Percentiles rank a stretch among this genome's conserved stretches.
phyloP scores from a whole-genome alignment of 2,113 vertebrate genomes.

The Phrynosoma platyrhinos region DNA sequence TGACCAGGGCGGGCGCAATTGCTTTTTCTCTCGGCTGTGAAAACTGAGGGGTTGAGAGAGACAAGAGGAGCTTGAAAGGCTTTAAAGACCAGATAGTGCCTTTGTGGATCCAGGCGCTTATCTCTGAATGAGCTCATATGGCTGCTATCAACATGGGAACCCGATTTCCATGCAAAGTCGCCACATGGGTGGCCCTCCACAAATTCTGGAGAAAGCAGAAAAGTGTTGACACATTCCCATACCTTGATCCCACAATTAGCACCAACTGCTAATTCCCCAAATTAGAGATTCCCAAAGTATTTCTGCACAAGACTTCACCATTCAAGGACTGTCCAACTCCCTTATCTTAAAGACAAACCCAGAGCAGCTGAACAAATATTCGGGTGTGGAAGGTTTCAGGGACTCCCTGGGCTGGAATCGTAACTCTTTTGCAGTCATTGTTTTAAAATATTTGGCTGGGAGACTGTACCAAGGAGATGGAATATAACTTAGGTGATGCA shows the following conservation, averaged over 20 bases:
- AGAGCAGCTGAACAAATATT: too few relatives aligned
- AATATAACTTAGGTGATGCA: too few relatives aligned
- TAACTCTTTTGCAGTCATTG: too few relatives aligned
- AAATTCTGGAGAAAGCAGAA: not conserved
- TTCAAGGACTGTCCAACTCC: too few relatives aligned
- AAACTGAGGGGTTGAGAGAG: not conserved
- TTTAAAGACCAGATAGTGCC: conserved; percentile 38
- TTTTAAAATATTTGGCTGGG: too few relatives aligned
- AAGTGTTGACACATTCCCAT: not conserved
- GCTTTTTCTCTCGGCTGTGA: not conserved
- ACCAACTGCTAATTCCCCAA: not conserved
- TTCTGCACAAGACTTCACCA: too few relatives aligned
- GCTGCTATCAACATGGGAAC: conserved; percentile 49
- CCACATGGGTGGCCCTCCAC: not conserved
- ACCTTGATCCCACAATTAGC: not conserved
- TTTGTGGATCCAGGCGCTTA: not conserved
- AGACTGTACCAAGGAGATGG: too few relatives aligned
- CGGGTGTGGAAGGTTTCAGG: too few relatives aligned
- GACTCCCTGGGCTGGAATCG: too few relatives aligned
- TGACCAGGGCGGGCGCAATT: rapidly evolving
- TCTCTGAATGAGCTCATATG: conserved; percentile 37
- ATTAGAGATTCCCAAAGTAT: not conserved
- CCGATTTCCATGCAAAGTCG: not conserved
- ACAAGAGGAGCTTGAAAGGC: not conserved
- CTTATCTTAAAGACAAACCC: too few relatives aligned